phyloP scores from a whole-genome alignment of 2,888 invertebrate species.

The Dione vanillae region DNA sequence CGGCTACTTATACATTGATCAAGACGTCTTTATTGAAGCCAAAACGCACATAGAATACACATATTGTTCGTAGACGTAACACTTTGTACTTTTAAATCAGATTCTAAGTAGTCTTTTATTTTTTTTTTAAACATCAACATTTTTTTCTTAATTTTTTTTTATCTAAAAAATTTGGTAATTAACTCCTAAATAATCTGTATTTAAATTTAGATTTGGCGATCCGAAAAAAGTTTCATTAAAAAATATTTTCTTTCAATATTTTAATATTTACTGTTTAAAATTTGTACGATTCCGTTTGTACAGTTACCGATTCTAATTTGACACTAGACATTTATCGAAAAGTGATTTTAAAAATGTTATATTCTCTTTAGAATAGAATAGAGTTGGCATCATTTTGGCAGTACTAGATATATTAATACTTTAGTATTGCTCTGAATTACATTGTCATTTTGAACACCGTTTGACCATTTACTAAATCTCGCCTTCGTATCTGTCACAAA shows the following conservation, averaged over 20 bases:
- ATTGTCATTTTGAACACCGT: constrained; percentile 82
- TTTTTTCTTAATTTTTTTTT: constrained; percentile 57
- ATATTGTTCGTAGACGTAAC: constrained; percentile 77
- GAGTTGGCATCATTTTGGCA: constrained; percentile 83
- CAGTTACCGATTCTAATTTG: constrained; percentile 84
- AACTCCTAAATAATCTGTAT: constrained; percentile 82
- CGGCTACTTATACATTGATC: constrained; percentile 79
- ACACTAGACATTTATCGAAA: constrained; percentile 82
- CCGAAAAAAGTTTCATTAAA: constrained; percentile 83
- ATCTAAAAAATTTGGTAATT: constrained; percentile 67
- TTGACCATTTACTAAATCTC: constrained; percentile 65
- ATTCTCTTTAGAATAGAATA: constrained; percentile 77
- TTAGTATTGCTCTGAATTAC: constrained; percentile 84
- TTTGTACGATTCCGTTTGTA: constrained; percentile 83
- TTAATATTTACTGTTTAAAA: constrained; percentile 81
- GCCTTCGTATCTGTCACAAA: constrained; percentile 57
- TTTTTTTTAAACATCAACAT: constrained; percentile 78
- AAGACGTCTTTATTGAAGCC: constrained; percentile 72
- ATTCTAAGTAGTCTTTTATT: constrained; percentile 80
- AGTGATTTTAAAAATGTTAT: constrained; percentile 74
- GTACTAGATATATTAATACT: constrained; percentile 83
- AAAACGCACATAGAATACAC: constrained; percentile 79
- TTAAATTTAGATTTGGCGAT: constrained; percentile 82
- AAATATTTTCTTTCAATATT: constrained; percentile 79
- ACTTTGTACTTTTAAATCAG: constrained; percentile 83